These are phyloP conservation scores for Drosophila elegans DNA, from an alignment of 1,140 invertebrate genomes.

Conservation along the genomic window DNA sequence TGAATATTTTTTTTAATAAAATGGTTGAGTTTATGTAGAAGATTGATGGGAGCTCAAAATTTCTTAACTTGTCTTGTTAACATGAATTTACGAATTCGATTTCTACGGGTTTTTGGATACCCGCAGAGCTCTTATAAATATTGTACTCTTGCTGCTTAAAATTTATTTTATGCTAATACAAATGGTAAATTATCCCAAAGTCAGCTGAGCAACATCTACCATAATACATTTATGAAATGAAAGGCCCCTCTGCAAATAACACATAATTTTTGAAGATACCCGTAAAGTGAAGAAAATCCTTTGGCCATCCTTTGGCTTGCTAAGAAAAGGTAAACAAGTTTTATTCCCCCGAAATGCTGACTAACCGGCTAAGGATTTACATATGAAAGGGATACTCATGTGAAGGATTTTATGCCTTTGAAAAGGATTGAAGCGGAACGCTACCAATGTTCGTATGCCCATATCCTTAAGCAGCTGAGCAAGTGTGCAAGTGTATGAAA, in stretches of 20 bases:
- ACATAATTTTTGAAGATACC: constrained; percentile 26
- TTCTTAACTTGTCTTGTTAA: constrained; percentile 7
- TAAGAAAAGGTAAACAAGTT: constrained; percentile 44
- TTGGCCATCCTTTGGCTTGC: constrained; percentile 29
- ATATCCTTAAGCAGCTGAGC: constrained; percentile 20
- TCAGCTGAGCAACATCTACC: constrained; percentile 16
- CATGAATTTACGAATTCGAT: too few species aligned
- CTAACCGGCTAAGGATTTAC: constrained; percentile 42
- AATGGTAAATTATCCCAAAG: constrained; percentile 30
- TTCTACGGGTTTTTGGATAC: not conserved
- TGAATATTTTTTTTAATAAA: too few species aligned
- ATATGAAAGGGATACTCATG: constrained; percentile 49
- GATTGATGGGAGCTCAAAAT: not conserved
- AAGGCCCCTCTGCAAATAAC: constrained; percentile 31
- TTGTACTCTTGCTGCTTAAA: constrained; percentile 10
- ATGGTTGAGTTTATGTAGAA: too few species aligned
- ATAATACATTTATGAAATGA: constrained; percentile 30
- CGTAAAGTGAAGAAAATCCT: constrained; percentile 31
- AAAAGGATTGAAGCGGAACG: constrained; percentile 21
- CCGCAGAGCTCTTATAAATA: constrained; percentile 7
- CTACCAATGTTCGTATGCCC: not conserved
- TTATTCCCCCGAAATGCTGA: constrained; percentile 45
- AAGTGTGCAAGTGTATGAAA: constrained; percentile 32
- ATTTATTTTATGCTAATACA: constrained; percentile 46
- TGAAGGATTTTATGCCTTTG: constrained; percentile 44